Base-by-base conservation (phyloP, 1,140 invertebrate genomes). In the Amyelois transitella region DNA sequence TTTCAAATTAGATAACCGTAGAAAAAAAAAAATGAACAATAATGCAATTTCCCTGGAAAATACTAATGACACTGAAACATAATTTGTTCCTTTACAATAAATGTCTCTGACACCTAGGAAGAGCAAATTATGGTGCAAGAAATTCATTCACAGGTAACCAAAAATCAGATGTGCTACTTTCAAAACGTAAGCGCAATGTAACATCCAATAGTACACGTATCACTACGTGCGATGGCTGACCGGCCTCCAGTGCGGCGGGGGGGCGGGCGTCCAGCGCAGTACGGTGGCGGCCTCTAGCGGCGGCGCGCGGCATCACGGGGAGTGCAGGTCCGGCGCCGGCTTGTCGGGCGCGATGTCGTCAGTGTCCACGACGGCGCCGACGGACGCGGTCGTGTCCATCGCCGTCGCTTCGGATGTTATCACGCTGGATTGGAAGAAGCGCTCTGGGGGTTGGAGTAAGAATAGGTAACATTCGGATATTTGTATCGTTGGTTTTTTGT, bases 341-440 rank as follows among this genome's bases (percentile, higher is more conserved):
- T 85, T 87, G 60, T 85, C 84, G 12, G 81, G 81, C 24, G 84
- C 81, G 58, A 84, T 69, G 51, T 85, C 80, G 38, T 85, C 81
- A 2, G 65, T 51, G 44, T 73, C 69, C 18, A 68, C 74, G 47
- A 61, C 81, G 47, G 43, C 64, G 66, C 58, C 66, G 68, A 18
- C 58, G 66, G 43, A 74, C 78, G 60, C 58, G 64, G 73, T 60
- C 32, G 83, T 85, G 60, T 89, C 88, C 84, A 89, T 84, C 10
- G 84, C 76, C 0, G 78, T 73, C 43, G 76, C 72, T 53, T 89
- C 88, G 12, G 86, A 83, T 6, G 84, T 88, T 54, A 89, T 89
- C 65, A 88, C 88, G 64, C 80, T 88, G 4, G 88, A 88, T 77
- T 88, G 88, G 72, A 89, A 89, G 74, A 89, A 89, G 10, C 88